These are phyloP conservation scores for Macrosteles quadrilineatus DNA, from an alignment of 1,140 invertebrate species.

Conservation along the genomic window DNA sequence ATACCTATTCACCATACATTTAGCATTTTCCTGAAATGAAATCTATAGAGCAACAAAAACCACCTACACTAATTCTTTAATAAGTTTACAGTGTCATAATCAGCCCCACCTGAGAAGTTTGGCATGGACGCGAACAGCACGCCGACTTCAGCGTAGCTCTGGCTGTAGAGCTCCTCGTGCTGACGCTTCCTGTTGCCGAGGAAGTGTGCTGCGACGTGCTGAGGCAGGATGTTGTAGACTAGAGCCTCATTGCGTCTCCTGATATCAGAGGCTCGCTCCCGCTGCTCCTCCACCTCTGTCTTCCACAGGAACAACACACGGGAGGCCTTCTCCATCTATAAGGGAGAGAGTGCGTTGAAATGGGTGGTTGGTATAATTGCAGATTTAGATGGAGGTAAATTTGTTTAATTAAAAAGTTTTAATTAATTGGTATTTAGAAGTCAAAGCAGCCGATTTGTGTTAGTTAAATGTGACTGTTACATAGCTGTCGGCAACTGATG, in stretches of 20 bases:
- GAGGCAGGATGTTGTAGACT: conserved; percentile 83
- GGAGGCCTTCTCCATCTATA: conserved; percentile 74
- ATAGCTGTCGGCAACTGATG: no score
- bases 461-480: no score
- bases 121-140: conserved; percentile 95
- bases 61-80: no score
- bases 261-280: conserved; percentile 83
- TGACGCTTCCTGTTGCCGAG: conserved; percentile 76
- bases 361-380: no score
- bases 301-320: conserved; percentile 75
- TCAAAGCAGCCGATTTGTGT: no score
- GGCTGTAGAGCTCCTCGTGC: conserved; percentile 89
- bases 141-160: conserved; percentile 90
- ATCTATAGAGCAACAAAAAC: no score
- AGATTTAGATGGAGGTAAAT: no score
- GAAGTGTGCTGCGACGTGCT: conserved; percentile 89
- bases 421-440: no score
- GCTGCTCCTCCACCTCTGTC: conserved; percentile 73
- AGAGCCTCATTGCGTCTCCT: conserved; percentile 85
- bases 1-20: no score
- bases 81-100: not conserved
- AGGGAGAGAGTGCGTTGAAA: no score
- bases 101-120: conserved; percentile 74
- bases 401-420: no score
- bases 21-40: no score